phyloP scores from a whole-genome alignment of 2,113 vertebrate species.

The Vanacampus margaritifer region DNA sequence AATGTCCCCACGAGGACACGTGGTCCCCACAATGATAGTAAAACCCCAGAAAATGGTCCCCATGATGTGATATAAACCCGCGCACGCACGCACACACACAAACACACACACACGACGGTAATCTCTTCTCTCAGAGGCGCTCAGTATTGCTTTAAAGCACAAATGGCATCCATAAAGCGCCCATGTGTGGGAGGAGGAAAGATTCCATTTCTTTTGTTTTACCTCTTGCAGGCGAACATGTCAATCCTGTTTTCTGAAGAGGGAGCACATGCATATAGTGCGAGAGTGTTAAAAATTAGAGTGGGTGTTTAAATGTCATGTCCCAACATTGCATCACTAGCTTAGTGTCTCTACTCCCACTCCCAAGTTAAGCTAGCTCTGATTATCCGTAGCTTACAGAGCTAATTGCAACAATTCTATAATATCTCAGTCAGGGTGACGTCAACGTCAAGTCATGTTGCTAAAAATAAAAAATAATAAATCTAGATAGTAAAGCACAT shows the following conservation, averaged over 20 bases:
- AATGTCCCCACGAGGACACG: too few relatives aligned
- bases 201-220: conserved; percentile 40
- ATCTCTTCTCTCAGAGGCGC: conserved; percentile 43
- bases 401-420: conserved; percentile 16
- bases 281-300: conserved; percentile 29
- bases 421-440: conserved; percentile 7
- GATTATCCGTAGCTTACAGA: conserved; percentile 21
- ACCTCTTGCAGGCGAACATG: conserved; percentile 36
- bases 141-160: conserved; percentile 41
- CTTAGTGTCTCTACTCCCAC: conserved; percentile 31
- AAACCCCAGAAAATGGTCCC: too few relatives aligned
- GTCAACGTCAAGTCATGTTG: background rate
- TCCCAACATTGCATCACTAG: conserved; percentile 51
- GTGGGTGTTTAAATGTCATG: conserved; percentile 59
- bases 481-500: too few relatives aligned
- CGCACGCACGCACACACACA: conserved; percentile 5
- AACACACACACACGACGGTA: conserved; percentile 10
- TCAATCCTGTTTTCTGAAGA: conserved; percentile 35
- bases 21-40: too few relatives aligned
- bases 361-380: conserved; percentile 23
- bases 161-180: conserved; percentile 37
- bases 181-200: conserved; percentile 43
- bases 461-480: too few relatives aligned
- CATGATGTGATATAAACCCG: too few relatives aligned
- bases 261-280: conserved; percentile 15